Percentiles rank a stretch among this genome's conserved stretches.
phyloP scores from a whole-genome alignment of 2,113 vertebrate species.

The Pedionomus torquatus region DNA sequence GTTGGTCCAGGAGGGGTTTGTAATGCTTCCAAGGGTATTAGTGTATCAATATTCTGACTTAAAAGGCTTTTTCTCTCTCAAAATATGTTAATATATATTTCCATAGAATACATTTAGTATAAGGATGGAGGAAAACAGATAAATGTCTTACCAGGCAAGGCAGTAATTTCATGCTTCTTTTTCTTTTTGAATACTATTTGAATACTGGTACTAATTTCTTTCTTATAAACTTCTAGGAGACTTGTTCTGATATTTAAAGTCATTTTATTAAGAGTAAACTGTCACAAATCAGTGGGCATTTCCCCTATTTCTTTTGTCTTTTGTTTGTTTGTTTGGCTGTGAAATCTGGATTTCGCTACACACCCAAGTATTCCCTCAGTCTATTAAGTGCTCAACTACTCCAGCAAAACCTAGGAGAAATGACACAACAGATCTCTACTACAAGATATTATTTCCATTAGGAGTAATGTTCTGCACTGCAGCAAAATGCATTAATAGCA shows the following conservation, averaged over 20 bases:
- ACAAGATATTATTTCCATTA: slow-evolving; percentile 19
- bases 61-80: slow-evolving; percentile 7
- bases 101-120: slow-evolving; percentile 46
- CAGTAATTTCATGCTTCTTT: slow-evolving; percentile 54
- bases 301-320: slow-evolving; percentile 33
- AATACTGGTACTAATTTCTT: slow-evolving; percentile 49
- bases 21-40: too few relatives aligned
- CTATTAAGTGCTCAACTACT: slow-evolving; percentile 15
- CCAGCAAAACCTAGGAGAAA: slow-evolving; percentile 38
- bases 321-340: slow-evolving; percentile 47
- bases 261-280: slow-evolving; percentile 59
- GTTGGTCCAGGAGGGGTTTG: too few relatives aligned
- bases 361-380: slow-evolving; percentile 21
- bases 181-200: slow-evolving; percentile 56
- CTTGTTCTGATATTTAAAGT: slow-evolving; percentile 48
- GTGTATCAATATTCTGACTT: slow-evolving; percentile 40
- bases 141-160: slow-evolving; percentile 57
- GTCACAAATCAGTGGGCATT: slow-evolving; percentile 49
- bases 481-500: slow-evolving; percentile 54
- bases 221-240: slow-evolving; percentile 51
- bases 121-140: slow-evolving; percentile 47
- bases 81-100: slow-evolving; percentile 22
- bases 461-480: slow-evolving; percentile 18
- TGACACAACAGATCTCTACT: slow-evolving; percentile 32
- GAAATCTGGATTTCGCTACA: slow-evolving; percentile 59